Base-by-base conservation (phyloP, 1,140 invertebrate genomes). In the Radopholus similis region DNA sequence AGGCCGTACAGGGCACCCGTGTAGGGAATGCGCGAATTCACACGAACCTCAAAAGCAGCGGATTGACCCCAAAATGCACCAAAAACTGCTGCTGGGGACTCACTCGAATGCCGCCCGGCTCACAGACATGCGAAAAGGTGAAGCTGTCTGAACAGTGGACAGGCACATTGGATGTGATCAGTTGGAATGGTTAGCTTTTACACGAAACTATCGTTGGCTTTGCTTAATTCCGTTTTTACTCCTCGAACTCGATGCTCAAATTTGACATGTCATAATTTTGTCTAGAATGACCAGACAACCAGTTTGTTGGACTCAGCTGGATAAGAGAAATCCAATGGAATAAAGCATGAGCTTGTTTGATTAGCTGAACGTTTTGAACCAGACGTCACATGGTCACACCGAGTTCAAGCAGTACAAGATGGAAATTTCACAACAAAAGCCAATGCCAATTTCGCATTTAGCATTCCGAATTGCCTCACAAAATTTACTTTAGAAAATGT, bases 1-100 rank as follows among this genome's bases (percentile, higher is more conserved):
- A 81, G 72, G 23, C 81, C 79, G 55, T 81, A 81, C 1, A 81
- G 66, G 9, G 79, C 78, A 26, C 79, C 79, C 37, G 81, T 80
- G 42, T 81, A 81, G 1, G 79, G 79, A 47, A 83, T 71, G 18
- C 72, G 69, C 8, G 77, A 75, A 51, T 77, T 58, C 13, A 76
- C 73, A n/a, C 26, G 38, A 21, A 77, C 49, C 59, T 62, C 4
- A 59, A 38, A 4, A 1, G n/a, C n/a, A 23, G 6, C 28, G n/a
- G 8, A 15, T 18, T 56, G 28, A 58, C 15, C 38, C n/a, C 28
- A 68, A 35, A 74, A 72, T 15, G 71, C 73, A 15, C 49, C 18
- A 5, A 47, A 47, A 13, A 13, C 18, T 42, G 38, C 18, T 1
- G 18, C 18, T 42, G 11, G 1, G 4, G 37, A 47, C n/a, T 65